Conservation (phyloP, 2,113 vertebrate genomes). For the Trinectes maculatus region DNA sequence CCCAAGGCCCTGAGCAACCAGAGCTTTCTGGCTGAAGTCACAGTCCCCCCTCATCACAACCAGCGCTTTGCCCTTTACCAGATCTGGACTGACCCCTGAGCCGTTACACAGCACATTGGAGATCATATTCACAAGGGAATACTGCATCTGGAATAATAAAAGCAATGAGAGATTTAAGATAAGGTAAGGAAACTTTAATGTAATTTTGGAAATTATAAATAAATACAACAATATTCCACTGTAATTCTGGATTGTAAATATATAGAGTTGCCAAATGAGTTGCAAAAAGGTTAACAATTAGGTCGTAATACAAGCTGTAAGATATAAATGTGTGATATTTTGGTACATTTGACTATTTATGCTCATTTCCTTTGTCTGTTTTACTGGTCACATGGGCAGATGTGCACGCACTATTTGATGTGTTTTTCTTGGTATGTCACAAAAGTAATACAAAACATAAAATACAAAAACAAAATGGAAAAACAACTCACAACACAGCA, state of each 20-base stretch:
- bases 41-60: slow-evolving; percentile 88
- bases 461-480: not conserved
- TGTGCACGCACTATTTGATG: not conserved
- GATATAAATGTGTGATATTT: not conserved
- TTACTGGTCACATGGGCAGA: not conserved
- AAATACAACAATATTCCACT: no score
- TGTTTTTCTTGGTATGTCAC: not conserved
- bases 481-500: not conserved
- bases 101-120: slow-evolving; percentile 82
- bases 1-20: slow-evolving; percentile 82
- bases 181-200: no score
- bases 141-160: slow-evolving; percentile 74
- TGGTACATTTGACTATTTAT: not conserved
- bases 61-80: slow-evolving; percentile 83
- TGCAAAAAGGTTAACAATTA: not conserved
- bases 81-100: slow-evolving; percentile 70
- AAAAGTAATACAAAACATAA: not conserved
- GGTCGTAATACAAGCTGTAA: not conserved
- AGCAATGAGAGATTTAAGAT: not conserved
- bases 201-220: no score
- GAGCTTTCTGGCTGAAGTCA: slow-evolving; percentile 86
- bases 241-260: no score
- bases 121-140: slow-evolving; percentile 83
- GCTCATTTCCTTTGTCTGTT: not conserved
- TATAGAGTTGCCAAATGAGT: not conserved